Evolutionary conservation across 2,113 vertebrate genomes (phyloP).

Genomic region (Otis tarda): DNA sequence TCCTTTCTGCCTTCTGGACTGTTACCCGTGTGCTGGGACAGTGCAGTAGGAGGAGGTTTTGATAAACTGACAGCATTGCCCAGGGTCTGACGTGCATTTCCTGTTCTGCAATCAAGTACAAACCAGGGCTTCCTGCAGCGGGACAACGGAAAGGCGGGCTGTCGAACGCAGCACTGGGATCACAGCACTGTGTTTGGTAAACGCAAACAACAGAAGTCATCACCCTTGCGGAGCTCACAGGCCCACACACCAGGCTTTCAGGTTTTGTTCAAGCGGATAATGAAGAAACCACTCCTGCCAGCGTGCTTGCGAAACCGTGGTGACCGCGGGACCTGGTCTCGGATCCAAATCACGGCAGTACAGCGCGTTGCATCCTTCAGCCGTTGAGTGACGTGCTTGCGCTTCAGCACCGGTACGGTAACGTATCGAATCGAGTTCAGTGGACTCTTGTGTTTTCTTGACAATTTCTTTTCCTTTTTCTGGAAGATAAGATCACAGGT

Average conservation of each 20-base stretch:
- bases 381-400: fast-evolving
- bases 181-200: neutral
- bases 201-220: fast-evolving
- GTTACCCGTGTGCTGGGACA: neutral
- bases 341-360: neutral
- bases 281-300: neutral
- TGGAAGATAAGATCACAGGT: neutral
- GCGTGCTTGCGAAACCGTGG: fast-evolving
- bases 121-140: neutral
- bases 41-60: neutral
- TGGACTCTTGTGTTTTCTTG: neutral
- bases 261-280: neutral
- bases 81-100: neutral
- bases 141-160: neutral
- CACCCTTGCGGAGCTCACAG: neutral
- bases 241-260: neutral
- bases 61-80: neutral
- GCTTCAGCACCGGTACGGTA: fast-evolving
- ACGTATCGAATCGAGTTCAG: fast-evolving
- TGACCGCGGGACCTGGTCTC: neutral
- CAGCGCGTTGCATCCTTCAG: fast-evolving
- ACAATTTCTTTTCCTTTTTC: neutral
- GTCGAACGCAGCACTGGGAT: neutral
- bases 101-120: neutral
- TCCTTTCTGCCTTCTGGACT: neutral